phyloP scores from a whole-genome alignment of 1,140 invertebrate genomes.

The Polyergus mexicanus region DNA sequence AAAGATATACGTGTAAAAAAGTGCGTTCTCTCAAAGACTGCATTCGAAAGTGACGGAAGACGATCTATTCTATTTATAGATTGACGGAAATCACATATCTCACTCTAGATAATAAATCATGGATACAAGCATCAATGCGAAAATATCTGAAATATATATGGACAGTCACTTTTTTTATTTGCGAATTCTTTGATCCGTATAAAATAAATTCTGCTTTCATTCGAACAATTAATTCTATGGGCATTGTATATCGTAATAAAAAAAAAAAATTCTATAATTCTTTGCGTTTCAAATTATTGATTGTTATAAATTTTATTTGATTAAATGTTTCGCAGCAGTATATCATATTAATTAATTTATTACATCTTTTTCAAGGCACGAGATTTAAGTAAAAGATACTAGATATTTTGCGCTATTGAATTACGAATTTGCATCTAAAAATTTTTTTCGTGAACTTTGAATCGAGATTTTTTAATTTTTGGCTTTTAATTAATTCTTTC shows the following conservation, averaged over 20 bases:
- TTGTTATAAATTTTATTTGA: background rate
- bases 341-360: background rate
- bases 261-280: background rate
- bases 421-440: background rate
- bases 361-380: background rate
- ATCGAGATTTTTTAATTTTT: background rate
- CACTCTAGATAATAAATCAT: slow-evolving; percentile 25
- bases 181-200: background rate
- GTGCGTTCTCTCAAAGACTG: background rate
- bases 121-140: background rate
- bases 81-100: background rate
- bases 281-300: background rate
- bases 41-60: background rate
- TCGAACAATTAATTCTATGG: too few relatives aligned
- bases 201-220: background rate
- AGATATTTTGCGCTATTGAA: background rate
- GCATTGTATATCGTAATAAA: background rate
- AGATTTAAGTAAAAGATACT: background rate
- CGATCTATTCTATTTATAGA: slow-evolving; percentile 9
- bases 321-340: background rate
- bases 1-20: background rate
- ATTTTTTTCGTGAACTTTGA: background rate
- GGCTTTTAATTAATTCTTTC: background rate
- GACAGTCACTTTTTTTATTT: background rate
- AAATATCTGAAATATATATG: background rate